Percentiles rank a stretch among this genome's conserved stretches.
Conservation (phyloP, 2,113 vertebrate genomes). For the Mixornis gularis region DNA sequence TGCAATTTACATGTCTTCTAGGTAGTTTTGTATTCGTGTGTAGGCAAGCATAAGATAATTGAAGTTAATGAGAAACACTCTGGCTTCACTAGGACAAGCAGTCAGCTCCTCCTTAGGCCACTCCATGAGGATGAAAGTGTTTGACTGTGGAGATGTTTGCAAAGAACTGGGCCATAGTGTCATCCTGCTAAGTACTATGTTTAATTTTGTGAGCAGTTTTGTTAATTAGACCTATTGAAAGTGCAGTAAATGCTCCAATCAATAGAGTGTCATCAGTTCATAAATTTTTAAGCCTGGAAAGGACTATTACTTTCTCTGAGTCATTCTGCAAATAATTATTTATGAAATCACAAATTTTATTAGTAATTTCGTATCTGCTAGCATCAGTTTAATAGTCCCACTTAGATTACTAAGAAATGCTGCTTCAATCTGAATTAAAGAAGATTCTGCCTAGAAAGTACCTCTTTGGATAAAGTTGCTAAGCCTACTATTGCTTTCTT, state of each 20-base stretch:
- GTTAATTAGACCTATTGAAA: not conserved
- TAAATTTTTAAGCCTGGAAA: conserved; percentile 8
- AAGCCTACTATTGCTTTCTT: not conserved
- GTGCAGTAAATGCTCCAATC: not conserved
- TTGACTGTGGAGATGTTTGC: not conserved
- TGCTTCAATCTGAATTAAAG: not conserved
- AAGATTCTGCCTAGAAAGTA: not conserved
- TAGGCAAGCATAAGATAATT: not conserved
- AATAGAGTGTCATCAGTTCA: not conserved
- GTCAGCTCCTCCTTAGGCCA: not conserved
- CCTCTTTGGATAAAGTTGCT: not conserved
- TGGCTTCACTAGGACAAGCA: not conserved
- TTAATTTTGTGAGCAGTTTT: not conserved
- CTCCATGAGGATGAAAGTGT: not conserved
- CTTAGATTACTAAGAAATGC: not conserved
- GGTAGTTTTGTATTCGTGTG: not conserved
- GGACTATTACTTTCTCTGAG: not conserved
- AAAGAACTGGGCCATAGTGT: not conserved
- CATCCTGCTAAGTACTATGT: not conserved
- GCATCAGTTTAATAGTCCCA: not conserved
- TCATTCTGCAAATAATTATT: conserved; percentile 41
- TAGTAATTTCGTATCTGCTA: not conserved
- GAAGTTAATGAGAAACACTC: not conserved
- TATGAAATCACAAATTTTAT: not conserved
- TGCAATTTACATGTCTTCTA: not conserved